Evolutionary conservation across 2,797 vertebrate genomes (phyloP).

Genomic region (Rhinogobio ventralis): DNA sequence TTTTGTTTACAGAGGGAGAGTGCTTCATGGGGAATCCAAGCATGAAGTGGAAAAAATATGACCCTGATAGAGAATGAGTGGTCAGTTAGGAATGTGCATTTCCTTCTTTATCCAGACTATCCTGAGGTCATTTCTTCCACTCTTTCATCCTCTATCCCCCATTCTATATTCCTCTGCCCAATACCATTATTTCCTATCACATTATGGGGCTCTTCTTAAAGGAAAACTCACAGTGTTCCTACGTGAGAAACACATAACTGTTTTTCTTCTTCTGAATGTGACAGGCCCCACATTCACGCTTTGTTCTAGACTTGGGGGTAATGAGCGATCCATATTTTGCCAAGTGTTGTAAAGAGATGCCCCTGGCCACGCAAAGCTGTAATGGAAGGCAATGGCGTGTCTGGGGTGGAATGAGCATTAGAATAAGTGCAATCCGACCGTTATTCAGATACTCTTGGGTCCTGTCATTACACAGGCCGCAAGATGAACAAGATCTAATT

Average conservation of each 20-base stretch:
- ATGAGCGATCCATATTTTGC: conserved; percentile 69
- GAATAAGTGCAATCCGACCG: conserved; percentile 61
- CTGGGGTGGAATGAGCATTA: conserved; percentile 59
- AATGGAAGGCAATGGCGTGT: conserved; percentile 58
- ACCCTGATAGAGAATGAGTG: conserved; percentile 81
- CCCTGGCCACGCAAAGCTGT: conserved; percentile 57
- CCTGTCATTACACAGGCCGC: conserved; percentile 48
- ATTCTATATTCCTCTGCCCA: conserved; percentile 57
- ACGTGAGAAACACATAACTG: conserved; percentile 68
- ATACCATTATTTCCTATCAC: conserved; percentile 69
- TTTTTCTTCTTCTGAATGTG: conserved; percentile 63
- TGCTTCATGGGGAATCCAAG: conserved; percentile 78
- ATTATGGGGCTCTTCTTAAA: conserved; percentile 66
- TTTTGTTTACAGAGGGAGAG: conserved; percentile 76
- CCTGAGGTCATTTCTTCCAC: conserved; percentile 78
- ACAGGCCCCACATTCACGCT: conserved; percentile 60
- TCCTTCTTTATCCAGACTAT: conserved; percentile 73
- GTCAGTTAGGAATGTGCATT: conserved; percentile 81
- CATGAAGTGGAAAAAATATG: conserved; percentile 86
- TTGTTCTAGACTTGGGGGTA: conserved; percentile 67
- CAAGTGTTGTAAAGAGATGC: conserved; percentile 72
- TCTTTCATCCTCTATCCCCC: conserved; percentile 66
- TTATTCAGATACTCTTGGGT: conserved; percentile 41
- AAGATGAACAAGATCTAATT: conserved; percentile 40
- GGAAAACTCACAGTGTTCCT: conserved; percentile 57